phyloP scores from a whole-genome alignment of 1,140 invertebrate species.

The Ylistrum balloti region DNA sequence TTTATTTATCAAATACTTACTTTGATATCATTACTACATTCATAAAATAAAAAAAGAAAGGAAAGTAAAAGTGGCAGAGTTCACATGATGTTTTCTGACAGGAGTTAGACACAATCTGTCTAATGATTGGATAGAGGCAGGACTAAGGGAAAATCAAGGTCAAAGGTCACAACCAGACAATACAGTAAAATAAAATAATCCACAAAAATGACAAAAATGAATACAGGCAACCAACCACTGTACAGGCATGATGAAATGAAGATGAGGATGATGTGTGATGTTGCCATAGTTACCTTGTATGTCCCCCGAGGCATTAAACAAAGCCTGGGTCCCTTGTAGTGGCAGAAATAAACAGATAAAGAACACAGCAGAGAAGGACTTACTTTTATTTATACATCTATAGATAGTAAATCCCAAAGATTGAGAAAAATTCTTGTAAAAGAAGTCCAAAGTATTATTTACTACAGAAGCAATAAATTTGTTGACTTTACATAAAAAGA shows the following conservation, averaged over 20 bases:
- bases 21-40: background rate
- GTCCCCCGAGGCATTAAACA: slow-evolving; percentile 43
- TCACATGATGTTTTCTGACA: background rate
- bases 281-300: slow-evolving; percentile 62
- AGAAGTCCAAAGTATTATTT: no score
- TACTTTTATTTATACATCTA: no score
- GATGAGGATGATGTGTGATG: slow-evolving; percentile 51
- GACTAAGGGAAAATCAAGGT: slow-evolving; percentile 16
- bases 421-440: no score
- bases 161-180: slow-evolving; percentile 22
- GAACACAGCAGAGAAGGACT: slow-evolving; percentile 12
- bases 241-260: slow-evolving; percentile 48
- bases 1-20: background rate
- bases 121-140: background rate
- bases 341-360: slow-evolving; percentile 56
- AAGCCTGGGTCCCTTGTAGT: slow-evolving; percentile 52
- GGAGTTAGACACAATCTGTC: background rate
- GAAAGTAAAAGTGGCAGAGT: background rate
- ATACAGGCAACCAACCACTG: slow-evolving; percentile 27
- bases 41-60: background rate
- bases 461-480: no score
- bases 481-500: no score
- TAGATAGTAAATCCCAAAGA: no score
- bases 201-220: slow-evolving; percentile 38
- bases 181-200: slow-evolving; percentile 36